These are phyloP conservation scores for Morpho helenor DNA, from an alignment of 2,888 invertebrate genomes.

Conservation along the genomic window DNA sequence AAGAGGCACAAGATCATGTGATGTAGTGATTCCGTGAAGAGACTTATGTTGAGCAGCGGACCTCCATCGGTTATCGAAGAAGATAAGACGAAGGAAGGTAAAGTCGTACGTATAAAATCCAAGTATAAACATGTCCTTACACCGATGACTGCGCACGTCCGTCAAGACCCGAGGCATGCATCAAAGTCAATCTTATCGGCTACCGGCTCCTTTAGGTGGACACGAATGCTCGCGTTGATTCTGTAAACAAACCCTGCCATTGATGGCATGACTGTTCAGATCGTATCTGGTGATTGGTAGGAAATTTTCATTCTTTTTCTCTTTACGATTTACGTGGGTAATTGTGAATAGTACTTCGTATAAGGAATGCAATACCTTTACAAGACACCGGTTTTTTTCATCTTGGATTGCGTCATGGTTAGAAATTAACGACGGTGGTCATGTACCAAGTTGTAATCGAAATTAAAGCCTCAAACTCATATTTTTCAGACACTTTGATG, in stretches of 20 bases:
- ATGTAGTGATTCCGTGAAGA: too few relatives aligned
- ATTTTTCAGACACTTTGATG: too few relatives aligned
- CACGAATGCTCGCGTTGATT: constrained; percentile 35
- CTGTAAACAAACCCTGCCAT: constrained; percentile 31
- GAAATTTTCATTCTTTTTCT: not conserved
- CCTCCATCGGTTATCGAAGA: not conserved
- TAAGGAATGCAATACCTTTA: too few relatives aligned
- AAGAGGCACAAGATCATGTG: too few relatives aligned
- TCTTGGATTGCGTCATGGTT: too few relatives aligned
- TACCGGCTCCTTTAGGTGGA: constrained; percentile 34
- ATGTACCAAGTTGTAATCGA: too few relatives aligned
- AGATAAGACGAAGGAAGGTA: too few relatives aligned
- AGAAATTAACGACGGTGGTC: too few relatives aligned
- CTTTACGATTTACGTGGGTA: not conserved
- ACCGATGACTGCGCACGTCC: constrained; percentile 47
- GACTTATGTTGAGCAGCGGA: not conserved
- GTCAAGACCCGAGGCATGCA: constrained; percentile 54
- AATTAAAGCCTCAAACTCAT: too few relatives aligned
- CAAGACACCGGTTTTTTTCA: too few relatives aligned
- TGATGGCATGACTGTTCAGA: constrained; percentile 17
- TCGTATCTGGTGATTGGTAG: constrained; percentile 12
- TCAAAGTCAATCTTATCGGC: constrained; percentile 61
- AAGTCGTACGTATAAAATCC: too few relatives aligned
- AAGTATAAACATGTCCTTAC: constrained; percentile 26
- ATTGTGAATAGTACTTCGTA: not conserved